Conservation (phyloP, 2,888 invertebrate species). For the Belgica antarctica region DNA sequence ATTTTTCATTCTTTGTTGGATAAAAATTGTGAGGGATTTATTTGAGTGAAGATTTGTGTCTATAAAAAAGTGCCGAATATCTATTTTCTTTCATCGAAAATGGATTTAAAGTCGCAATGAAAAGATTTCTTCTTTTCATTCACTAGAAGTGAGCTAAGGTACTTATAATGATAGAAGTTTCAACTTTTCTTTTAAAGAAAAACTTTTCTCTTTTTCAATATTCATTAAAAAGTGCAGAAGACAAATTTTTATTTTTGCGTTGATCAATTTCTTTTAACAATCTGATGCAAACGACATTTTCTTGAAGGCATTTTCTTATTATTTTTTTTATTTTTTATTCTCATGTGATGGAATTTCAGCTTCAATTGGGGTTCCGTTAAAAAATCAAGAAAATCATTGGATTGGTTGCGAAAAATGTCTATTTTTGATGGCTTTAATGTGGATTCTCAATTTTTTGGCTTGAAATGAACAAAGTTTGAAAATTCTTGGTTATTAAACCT, state of each 20-base stretch:
- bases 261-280: background rate
- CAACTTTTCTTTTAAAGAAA: conserved; percentile 31
- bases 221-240: conserved; percentile 38
- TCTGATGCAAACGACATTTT: conserved; percentile 21
- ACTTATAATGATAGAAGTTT: conserved; percentile 27
- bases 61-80: conserved; percentile 8
- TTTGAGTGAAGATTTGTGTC: background rate
- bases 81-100: conserved; percentile 15
- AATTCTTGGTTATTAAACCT: too few relatives aligned
- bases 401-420: background rate
- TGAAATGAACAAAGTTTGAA: background rate
- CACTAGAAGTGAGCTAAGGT: conserved; percentile 15
- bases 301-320: conserved; percentile 32
- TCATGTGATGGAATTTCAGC: background rate
- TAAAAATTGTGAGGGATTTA: too few relatives aligned
- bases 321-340: too few relatives aligned
- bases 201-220: conserved; percentile 3
- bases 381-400: background rate
- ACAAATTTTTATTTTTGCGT: conserved; percentile 7
- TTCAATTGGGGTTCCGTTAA: background rate
- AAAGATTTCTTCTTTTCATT: conserved; percentile 8
- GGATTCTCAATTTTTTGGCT: background rate
- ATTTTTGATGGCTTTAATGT: conserved; percentile 20
- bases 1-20: too few relatives aligned
- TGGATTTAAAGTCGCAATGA: background rate